A percentile compares a stretch with the other conserved stretches of the same genome.
phyloP scores from a whole-genome alignment of 2,113 vertebrate species.

The Hoplias malabaricus region DNA sequence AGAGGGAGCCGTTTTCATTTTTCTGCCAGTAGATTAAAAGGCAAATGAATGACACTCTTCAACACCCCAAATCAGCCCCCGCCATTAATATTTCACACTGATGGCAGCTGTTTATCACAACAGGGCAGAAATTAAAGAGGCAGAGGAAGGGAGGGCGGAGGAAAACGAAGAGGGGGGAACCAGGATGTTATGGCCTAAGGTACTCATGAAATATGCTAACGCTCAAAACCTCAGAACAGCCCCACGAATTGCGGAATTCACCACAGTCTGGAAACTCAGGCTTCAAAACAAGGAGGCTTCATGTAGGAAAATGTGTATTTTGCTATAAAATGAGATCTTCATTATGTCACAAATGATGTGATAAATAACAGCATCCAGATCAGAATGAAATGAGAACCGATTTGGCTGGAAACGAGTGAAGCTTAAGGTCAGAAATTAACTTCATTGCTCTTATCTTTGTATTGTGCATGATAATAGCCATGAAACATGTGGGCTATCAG shows the following conservation, averaged over 20 bases:
- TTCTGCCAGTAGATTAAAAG: slow-evolving; percentile 79
- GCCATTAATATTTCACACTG: slow-evolving; percentile 80
- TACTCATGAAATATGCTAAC: slow-evolving; percentile 49
- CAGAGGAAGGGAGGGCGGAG: slow-evolving; percentile 38
- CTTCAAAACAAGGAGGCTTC: not conserved
- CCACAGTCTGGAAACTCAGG: slow-evolving; percentile 24
- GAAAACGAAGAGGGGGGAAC: slow-evolving; percentile 43
- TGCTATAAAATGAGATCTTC: slow-evolving; percentile 21
- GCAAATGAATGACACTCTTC: slow-evolving; percentile 79
- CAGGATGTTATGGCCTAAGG: slow-evolving; percentile 50
- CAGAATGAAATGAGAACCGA: slow-evolving; percentile 57
- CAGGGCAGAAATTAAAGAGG: slow-evolving; percentile 70
- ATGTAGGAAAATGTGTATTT: slow-evolving; percentile 1
- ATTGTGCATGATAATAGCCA: slow-evolving; percentile 60
- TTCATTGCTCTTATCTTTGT: slow-evolving; percentile 70
- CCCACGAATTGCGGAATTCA: not conserved
- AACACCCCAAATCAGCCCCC: slow-evolving; percentile 78
- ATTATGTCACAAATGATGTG: slow-evolving; percentile 39
- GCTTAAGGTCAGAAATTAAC: slow-evolving; percentile 72
- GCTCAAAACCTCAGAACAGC: slow-evolving; percentile 23
- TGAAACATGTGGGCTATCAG: slow-evolving; percentile 64
- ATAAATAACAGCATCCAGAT: slow-evolving; percentile 46
- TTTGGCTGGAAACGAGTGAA: slow-evolving; percentile 58
- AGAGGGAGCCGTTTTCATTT: slow-evolving; percentile 68
- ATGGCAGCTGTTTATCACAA: slow-evolving; percentile 80